Base-by-base conservation (phyloP, 2,113 vertebrate genomes). In the Microcebus griseorufus region DNA sequence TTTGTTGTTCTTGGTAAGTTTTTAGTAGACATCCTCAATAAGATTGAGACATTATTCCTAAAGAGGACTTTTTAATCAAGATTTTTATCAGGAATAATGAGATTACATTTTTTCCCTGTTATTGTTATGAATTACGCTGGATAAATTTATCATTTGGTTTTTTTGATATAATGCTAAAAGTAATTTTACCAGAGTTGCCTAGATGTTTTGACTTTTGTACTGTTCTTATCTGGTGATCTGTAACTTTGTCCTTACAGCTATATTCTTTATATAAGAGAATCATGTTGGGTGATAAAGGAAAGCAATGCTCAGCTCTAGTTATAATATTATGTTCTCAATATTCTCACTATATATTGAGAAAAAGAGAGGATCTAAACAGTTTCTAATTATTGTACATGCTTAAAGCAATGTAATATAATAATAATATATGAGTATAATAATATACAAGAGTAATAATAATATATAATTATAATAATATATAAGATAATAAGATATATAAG, bases 31-130 rank as follows among this genome's bases (percentile, higher is more conserved):
- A 39, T 70, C 32, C 34, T 92, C 82, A 91, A n/a, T 81, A 83
- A 93, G 37, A 39, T 34, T 89, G 51, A 96, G 34, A 84, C 10
- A n/a, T 92, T 76, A 80, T 95, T 75, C 45, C 42, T 76, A 72
- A 89, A 93, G 27, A 78, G 27, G 2, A 34, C 60, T 67, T 48
- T 97, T 86, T n/a, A 73, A 62, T 69, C 13, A 82, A 55, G 8
- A 17, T 78, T 87, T 96, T 92, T 81, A 86, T 60, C 14, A 96
- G 69, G 42, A 92, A 37, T 95, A 83, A 95, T 91, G 39, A 93
- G 72, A 70, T 75, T 9, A 72, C 73, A 64, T 83, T 83, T 78
- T 73, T 48, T 82, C 29, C 51, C 45, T 39, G n/a, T 89, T 80
- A 55, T 67, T 76, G 20, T 53, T 93, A 58, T 51, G 45, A 76